Percentiles rank a stretch among this genome's conserved stretches.
Evolutionary conservation across 2,113 vertebrate species (phyloP).

Genomic region (Erythrocercus mccallii): DNA sequence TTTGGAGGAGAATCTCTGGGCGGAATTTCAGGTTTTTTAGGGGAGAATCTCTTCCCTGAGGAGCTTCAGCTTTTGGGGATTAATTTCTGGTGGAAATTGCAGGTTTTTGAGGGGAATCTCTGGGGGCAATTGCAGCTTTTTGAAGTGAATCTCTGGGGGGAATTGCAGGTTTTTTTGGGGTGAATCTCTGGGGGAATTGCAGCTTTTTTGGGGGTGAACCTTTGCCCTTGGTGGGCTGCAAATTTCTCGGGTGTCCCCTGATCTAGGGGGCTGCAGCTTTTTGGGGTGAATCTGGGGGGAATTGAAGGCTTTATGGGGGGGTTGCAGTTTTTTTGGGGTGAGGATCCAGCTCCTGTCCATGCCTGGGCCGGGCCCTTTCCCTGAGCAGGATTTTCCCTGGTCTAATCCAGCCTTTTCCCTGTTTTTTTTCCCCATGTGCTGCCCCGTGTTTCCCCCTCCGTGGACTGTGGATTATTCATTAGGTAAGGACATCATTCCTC

Average conservation of each 20-base stretch:
- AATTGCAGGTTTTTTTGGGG: neutral
- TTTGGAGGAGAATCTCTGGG: no score
- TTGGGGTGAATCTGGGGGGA: neutral
- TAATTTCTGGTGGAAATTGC: no score
- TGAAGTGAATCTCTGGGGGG: no score
- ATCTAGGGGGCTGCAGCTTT: neutral
- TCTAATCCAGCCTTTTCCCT: neutral
- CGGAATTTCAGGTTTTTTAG: no score
- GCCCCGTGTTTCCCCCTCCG: neutral
- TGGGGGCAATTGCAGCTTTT: no score
- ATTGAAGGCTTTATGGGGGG: neutral
- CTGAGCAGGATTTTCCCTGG: neutral
- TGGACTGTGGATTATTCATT: conserved; percentile 14
- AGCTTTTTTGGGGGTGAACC: no score
- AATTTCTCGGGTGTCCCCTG: no score
- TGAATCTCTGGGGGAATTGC: neutral
- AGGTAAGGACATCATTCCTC: conserved; percentile 27
- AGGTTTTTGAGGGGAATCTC: no score
- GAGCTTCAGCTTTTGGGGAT: no score
- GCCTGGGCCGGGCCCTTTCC: neutral
- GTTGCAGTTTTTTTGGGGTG: neutral
- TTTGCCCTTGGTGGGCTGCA: no score
- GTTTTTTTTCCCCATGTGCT: neutral
- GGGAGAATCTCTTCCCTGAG: no score
- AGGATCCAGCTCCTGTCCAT: neutral